phyloP scores from a whole-genome alignment of 2,113 vertebrate species.

The Pygathrix nemaeus region DNA sequence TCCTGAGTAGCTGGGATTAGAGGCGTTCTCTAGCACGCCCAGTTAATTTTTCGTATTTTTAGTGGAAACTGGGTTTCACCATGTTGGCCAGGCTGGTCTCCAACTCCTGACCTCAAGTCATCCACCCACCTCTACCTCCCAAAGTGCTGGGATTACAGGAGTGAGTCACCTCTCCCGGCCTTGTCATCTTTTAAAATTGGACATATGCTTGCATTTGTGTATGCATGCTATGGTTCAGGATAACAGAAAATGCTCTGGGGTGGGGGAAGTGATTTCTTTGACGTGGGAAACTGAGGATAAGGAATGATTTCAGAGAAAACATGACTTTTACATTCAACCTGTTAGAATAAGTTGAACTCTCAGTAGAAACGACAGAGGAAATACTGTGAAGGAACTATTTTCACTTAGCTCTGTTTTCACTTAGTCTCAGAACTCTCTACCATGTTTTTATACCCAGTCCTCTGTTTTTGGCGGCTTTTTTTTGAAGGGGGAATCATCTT shows the following conservation, averaged over 20 bases:
- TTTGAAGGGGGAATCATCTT: not conserved
- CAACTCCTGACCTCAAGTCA: too few species aligned
- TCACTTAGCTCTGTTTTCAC: not conserved
- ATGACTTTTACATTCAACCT: too few species aligned
- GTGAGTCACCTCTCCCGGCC: accelerated
- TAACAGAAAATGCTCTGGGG: not conserved
- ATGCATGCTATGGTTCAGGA: accelerated
- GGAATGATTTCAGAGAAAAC: too few species aligned
- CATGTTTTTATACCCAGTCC: too few species aligned
- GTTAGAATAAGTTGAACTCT: accelerated
- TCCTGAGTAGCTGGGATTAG: too few species aligned
- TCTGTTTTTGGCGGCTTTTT: not conserved
- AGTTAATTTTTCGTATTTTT: too few species aligned
- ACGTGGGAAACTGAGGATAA: not conserved
- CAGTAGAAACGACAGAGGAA: accelerated
- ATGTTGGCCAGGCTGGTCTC: too few species aligned
- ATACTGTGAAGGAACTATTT: accelerated
- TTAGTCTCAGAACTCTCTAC: too few species aligned
- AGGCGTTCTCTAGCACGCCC: too few species aligned
- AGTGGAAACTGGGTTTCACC: too few species aligned
- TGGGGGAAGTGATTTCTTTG: accelerated
- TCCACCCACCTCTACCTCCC: too few species aligned
- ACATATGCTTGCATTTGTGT: accelerated
- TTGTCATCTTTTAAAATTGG: not conserved
- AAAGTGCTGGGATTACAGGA: too few species aligned